Evolutionary conservation across 2,888 invertebrate species (phyloP), one percentile per base, ranked within the genome.

Genomic region (Phyllotreta cruciferae): DNA sequence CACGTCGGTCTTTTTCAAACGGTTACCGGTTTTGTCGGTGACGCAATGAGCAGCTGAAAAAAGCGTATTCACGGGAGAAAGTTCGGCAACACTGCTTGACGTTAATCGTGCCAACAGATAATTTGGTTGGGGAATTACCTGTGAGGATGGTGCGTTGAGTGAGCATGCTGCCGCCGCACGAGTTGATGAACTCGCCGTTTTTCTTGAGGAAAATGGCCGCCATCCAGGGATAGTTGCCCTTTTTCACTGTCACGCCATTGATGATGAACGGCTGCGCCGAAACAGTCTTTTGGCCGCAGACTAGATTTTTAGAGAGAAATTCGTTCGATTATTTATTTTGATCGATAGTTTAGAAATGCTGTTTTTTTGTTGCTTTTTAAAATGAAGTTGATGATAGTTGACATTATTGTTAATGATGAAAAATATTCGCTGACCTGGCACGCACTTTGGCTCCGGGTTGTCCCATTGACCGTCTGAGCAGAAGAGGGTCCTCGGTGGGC

Each of bases 211-310:
- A 79, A 50, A 80, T 38, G 2, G 76, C 79, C 6, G 74, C 70
- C 10, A 76, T 74, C 80, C 80, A 80, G 11, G 80, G 80, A 62
- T 77, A 80, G 44, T 74, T 68, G 4, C 78, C 79, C 63, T 66
- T 69, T 52, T 68, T 69, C 0, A 76, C 76, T 11, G 14, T 57
- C 36, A 56, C 36, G 3, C 78, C 78, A 35, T 71, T 71, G 10
- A 79, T 73, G 7, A 78, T 69, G 34, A 79, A 61, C n/a, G 73
- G 64, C 53, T 57, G 56, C 0, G 73, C 77, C 38, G 71, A 63
- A 0, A 74, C 74, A 39, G 64, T 70, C 60, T 77, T 75, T 60
- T 75, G 66, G 49, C 81, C 81, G 66, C 81, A 81, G 10, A 74
- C 81, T n/a, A n/a, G n/a, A n/a, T n/a, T n/a, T n/a, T n/a, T n/a